Percentiles rank a stretch among this genome's conserved stretches.
These are phyloP conservation scores for Sebastes jordani DNA, from an alignment of 2,797 vertebrate genomes.

Conservation along the genomic window DNA sequence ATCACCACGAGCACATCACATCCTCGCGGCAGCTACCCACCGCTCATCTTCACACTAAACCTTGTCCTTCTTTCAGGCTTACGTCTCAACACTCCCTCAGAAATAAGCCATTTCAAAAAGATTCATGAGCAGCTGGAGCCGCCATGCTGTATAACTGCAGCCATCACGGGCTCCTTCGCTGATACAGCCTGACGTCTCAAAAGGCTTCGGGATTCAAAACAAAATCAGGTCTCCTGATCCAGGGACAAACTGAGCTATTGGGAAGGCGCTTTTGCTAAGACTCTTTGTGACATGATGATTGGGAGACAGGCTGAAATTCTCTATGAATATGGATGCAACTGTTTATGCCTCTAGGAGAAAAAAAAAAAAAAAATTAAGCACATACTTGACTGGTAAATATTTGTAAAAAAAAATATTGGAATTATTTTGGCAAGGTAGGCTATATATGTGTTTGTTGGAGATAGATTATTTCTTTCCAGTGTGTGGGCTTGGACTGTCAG, in stretches of 20 bases:
- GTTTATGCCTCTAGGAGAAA: constrained; percentile 77
- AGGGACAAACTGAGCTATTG: constrained; percentile 77
- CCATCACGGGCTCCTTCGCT: constrained; percentile 73
- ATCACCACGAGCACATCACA: constrained; percentile 70
- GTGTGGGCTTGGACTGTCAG: constrained; percentile 81
- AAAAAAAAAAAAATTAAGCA: constrained; percentile 67
- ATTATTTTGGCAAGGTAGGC: constrained; percentile 70
- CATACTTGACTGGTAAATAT: constrained; percentile 78
- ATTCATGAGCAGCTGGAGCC: constrained; percentile 75
- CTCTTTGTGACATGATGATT: constrained; percentile 83
- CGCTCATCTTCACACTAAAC: constrained; percentile 81
- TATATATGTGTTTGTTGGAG: constrained; percentile 69
- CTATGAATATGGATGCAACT: constrained; percentile 85
- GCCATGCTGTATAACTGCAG: constrained; percentile 71
- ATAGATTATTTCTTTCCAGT: constrained; percentile 79
- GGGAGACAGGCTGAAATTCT: constrained; percentile 77
- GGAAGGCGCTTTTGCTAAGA: constrained; percentile 81
- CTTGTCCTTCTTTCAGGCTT: constrained; percentile 84
- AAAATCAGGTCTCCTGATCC: constrained; percentile 83
- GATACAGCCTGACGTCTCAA: constrained; percentile 80
- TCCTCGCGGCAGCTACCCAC: constrained; percentile 67
- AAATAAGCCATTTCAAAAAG: constrained; percentile 83
- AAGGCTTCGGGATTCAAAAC: constrained; percentile 79
- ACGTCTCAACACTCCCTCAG: constrained; percentile 77
- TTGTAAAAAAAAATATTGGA: constrained; percentile 66